Evolutionary conservation across 1,140 invertebrate species (phyloP).

Genomic region (Diachasmimorpha longicaudata): DNA sequence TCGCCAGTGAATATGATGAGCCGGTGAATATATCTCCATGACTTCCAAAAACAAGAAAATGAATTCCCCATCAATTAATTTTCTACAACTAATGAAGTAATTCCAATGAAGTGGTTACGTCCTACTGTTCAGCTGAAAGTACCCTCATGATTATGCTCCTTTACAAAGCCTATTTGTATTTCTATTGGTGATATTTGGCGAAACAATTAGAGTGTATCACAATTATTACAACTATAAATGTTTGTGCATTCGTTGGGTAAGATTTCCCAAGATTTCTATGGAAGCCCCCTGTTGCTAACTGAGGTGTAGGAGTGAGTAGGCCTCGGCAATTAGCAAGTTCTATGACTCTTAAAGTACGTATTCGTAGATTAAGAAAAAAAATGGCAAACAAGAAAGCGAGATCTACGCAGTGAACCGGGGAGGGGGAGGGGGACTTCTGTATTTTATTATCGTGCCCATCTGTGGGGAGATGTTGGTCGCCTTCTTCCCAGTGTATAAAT

Average conservation of each 20-base stretch:
- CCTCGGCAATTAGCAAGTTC: neutral
- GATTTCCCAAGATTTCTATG: neutral
- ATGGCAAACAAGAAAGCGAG: neutral
- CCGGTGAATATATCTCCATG: too few species aligned
- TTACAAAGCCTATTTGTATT: too few species aligned
- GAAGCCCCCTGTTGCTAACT: neutral
- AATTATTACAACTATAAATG: neutral
- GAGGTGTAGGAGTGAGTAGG: neutral
- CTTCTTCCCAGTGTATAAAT: neutral
- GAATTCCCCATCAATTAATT: too few species aligned
- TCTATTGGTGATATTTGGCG: neutral
- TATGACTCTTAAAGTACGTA: neutral
- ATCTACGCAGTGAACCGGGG: neutral
- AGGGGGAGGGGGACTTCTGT: neutral
- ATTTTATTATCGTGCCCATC: conserved; percentile 1
- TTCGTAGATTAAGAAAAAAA: neutral
- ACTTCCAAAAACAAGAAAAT: too few species aligned
- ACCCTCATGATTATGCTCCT: too few species aligned
- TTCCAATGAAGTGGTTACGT: too few species aligned
- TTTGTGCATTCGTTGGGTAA: neutral
- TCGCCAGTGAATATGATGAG: too few species aligned
- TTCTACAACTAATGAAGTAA: too few species aligned
- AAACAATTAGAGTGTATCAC: neutral
- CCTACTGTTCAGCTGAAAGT: too few species aligned
- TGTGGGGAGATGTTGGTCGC: neutral